Evolutionary conservation across 53 echinoderm and acorn worm species (phyloP).

Genomic region (Paelopatides confundens): DNA sequence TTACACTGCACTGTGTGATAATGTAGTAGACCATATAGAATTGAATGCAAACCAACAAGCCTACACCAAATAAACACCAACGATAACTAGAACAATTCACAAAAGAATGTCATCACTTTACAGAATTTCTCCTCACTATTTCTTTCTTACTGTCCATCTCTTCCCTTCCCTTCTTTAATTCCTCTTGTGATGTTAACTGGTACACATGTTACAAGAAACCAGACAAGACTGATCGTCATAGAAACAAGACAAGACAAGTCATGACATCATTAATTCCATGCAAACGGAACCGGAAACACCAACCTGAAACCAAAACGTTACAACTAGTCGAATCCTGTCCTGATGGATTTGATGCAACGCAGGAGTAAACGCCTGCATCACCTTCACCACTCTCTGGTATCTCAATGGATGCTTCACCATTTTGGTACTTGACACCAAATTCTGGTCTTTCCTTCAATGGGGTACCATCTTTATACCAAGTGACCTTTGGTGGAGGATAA

Average conservation of each 20-base stretch:
- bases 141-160: too few relatives aligned
- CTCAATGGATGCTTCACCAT: conserved; percentile 42
- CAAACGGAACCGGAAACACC: not conserved
- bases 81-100: too few relatives aligned
- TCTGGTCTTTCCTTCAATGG: conserved; percentile 35
- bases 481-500: conserved; percentile 66
- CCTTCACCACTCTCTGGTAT: conserved; percentile 42
- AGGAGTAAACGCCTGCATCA: conserved; percentile 76
- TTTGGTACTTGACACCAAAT: conserved; percentile 25
- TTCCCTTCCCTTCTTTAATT: too few relatives aligned
- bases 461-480: conserved; percentile 74
- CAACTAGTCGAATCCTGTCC: conserved; percentile 76
- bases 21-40: too few relatives aligned
- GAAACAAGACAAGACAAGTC: not conserved
- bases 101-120: too few relatives aligned
- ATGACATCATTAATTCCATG: not conserved
- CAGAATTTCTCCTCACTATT: too few relatives aligned
- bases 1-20: too few relatives aligned
- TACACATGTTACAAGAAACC: too few relatives aligned
- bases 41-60: too few relatives aligned
- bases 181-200: too few relatives aligned
- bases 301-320: conserved; percentile 81
- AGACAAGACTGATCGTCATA: too few relatives aligned
- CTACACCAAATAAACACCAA: too few relatives aligned
- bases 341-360: conserved; percentile 78